A percentile compares a stretch with the other conserved stretches of the same genome.
These are phyloP conservation scores for Pipa parva DNA, from an alignment of 2,113 vertebrate genomes.

Conservation along the genomic window DNA sequence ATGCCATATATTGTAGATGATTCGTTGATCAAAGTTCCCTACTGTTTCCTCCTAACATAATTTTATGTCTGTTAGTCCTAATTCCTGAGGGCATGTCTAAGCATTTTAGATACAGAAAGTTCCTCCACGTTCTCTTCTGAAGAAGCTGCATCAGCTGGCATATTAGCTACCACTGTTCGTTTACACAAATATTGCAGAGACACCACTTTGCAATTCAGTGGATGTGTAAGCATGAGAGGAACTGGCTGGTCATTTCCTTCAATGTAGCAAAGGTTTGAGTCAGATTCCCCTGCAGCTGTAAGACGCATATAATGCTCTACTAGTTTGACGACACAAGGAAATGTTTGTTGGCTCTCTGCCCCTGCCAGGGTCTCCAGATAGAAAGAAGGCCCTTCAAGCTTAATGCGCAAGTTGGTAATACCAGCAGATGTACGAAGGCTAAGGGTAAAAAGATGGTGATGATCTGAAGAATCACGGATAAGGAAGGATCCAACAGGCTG, in stretches of 20 bases:
- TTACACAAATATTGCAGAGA: constrained; percentile 47
- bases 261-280: constrained; percentile 35
- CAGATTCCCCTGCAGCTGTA: constrained; percentile 15
- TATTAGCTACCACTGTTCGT: constrained; percentile 40
- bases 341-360: constrained; percentile 34
- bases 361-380: constrained; percentile 45
- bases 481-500: constrained; percentile 47
- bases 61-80: background rate
- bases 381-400: constrained; percentile 42
- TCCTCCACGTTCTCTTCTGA: constrained; percentile 27
- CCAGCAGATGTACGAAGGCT: constrained; percentile 45
- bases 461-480: constrained; percentile 46
- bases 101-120: constrained; percentile 33
- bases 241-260: constrained; percentile 41
- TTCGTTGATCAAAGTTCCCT: background rate
- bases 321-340: constrained; percentile 43
- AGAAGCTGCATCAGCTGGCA: constrained; percentile 27
- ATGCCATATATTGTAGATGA: background rate
- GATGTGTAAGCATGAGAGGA: constrained; percentile 44
- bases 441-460: constrained; percentile 46
- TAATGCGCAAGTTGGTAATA: constrained; percentile 48
- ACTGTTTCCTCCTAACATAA: background rate
- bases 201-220: constrained; percentile 45
- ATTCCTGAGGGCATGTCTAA: constrained; percentile 33
- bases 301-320: constrained; percentile 46